Evolutionary conservation across 2,113 vertebrate species (phyloP).

Genomic region (Sinocyclocheilus rhinocerous): DNA sequence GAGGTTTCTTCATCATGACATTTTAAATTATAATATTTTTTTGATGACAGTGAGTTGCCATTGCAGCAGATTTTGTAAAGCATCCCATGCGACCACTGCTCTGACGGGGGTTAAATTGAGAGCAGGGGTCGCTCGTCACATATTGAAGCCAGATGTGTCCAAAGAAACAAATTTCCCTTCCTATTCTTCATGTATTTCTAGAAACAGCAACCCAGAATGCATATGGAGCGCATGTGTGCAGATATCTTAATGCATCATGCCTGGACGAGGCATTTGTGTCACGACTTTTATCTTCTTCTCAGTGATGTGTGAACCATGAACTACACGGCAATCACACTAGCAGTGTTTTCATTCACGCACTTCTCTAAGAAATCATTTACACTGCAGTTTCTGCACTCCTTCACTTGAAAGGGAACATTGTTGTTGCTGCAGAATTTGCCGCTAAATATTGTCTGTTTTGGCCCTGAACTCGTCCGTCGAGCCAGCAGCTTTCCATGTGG

Average conservation of each 20-base stretch:
- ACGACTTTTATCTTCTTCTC: background rate
- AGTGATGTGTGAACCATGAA: too few species aligned
- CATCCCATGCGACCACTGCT: too few species aligned
- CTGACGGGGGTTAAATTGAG: background rate
- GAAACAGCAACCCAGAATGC: conserved; percentile 23
- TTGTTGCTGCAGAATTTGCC: too few species aligned
- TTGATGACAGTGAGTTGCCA: too few species aligned
- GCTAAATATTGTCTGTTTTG: background rate
- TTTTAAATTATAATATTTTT: too few species aligned
- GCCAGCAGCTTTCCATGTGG: background rate
- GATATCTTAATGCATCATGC: background rate
- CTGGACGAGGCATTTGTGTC: background rate
- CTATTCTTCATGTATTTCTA: background rate
- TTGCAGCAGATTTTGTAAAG: too few species aligned
- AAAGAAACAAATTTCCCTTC: conserved; percentile 27
- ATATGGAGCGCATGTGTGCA: conserved; percentile 47
- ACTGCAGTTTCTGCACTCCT: background rate
- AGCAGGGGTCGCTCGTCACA: background rate
- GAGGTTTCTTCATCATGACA: too few species aligned
- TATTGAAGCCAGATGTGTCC: conserved; percentile 56
- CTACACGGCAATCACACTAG: too few species aligned
- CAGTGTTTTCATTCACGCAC: background rate
- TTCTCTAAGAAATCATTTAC: conserved; percentile 20
- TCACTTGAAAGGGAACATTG: background rate
- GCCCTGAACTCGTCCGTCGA: conserved; percentile 32